Evolutionary conservation across 2,888 invertebrate species (phyloP), one percentile per base, ranked within the genome.

Genomic region (Acleris laterana): DNA sequence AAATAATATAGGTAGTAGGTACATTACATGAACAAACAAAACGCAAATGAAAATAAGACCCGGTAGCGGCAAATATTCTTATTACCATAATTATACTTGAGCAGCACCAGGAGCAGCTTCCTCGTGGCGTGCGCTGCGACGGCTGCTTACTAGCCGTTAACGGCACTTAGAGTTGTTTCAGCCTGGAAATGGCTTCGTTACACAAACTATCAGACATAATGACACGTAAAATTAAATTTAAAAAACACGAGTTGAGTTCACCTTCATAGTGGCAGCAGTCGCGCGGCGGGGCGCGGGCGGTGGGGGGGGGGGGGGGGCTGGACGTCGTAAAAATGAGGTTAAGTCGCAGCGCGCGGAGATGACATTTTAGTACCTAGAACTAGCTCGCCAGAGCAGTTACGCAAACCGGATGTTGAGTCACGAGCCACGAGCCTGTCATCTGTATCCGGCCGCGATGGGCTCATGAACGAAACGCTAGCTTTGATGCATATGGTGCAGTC

Each of bases 261-360:
- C 19, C n/a, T 13, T 38, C 51, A 46, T 52, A 28, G 28, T 52
- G 32, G 32, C 11, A 17, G 17, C n/a, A 22, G 17, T 60, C 5
- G 50, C 32, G 11, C 6, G 19, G 44, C 25, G 28, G n/a, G 19
- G 44, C 22, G 51, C 66, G 64, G 69, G 69, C 68, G 74, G 70
- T 49, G 52, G 19, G 19, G 59, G 53, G 53, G 49, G n/a, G 44
- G 42, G 11, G 32, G 19, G 20, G 49, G 9, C 25, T 44, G 55
- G 53, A 52, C 25, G 38, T 19, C 52, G 52, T 55, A 55, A 55
- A 63, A 63, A 64, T n/a, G 42, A 55, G 53, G 38, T 49, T 42
- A 64, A 25, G 22, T 22, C 32, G 20, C 53, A 9, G 56, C 32
- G 56, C 44, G n/a, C 20, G 53, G 19, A n/a, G 48, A 48, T 22